phyloP scores from a whole-genome alignment of 2,888 invertebrate species.

The Tortrix viridana region DNA sequence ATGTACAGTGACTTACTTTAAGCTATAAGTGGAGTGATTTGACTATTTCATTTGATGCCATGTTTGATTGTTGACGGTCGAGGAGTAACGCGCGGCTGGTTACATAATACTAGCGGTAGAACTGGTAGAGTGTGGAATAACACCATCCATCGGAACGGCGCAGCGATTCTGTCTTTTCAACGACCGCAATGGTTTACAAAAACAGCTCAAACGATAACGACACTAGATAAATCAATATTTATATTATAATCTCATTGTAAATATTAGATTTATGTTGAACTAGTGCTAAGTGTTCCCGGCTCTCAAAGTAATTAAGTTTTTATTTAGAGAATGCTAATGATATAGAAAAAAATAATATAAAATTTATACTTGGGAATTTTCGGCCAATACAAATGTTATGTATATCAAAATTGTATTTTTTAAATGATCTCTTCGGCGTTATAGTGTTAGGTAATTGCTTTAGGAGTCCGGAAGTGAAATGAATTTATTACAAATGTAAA shows the following conservation, averaged over 20 bases:
- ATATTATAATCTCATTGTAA: constrained; percentile 81
- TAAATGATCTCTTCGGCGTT: constrained; percentile 82
- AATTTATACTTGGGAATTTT: constrained; percentile 75
- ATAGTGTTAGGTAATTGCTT: constrained; percentile 79
- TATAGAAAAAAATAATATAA: constrained; percentile 60
- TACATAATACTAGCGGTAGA: constrained; percentile 46
- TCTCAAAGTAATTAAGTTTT: constrained; percentile 83
- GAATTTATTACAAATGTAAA: constrained; percentile 81
- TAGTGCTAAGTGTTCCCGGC: constrained; percentile 81
- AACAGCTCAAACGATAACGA: constrained; percentile 81
- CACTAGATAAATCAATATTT: constrained; percentile 80
- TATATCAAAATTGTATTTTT: constrained; percentile 83
- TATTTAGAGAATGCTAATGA: constrained; percentile 72
- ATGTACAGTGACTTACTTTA: constrained; percentile 66
- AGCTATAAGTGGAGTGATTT: constrained; percentile 53
- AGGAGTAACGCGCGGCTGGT: constrained; percentile 44
- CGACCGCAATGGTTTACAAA: constrained; percentile 56
- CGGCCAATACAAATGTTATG: constrained; percentile 80
- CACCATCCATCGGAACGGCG: constrained; percentile 38
- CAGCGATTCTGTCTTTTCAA: constrained; percentile 52
- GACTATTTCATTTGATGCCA: constrained; percentile 55
- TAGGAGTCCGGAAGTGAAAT: constrained; percentile 82
- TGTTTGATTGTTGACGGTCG: constrained; percentile 51
- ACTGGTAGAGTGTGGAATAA: constrained; percentile 43
- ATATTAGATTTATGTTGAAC: constrained; percentile 72